Evolutionary conservation across 2,888 invertebrate genomes (phyloP), one percentile per base, ranked within the genome.

Genomic region (Loripinus fragilis): DNA sequence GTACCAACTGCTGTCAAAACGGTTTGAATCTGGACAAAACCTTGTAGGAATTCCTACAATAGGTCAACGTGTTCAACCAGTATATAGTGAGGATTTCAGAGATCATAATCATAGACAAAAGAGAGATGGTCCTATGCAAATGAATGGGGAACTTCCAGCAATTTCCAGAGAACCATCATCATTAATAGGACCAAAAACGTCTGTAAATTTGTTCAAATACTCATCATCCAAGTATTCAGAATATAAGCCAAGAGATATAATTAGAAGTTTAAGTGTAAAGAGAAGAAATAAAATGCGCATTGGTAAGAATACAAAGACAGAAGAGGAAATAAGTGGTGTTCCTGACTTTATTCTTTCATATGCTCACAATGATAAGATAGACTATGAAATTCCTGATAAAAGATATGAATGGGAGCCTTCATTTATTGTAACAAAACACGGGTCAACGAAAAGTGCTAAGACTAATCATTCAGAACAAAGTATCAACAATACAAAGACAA

Each of bases 21-120:
- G 83, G n/a, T 82, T 85, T 70, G 85, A 86, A 42, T 74, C 85
- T 17, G 87, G 87, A 25, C 65, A 81, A 30, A 84, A 85, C 20
- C 64, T 86, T 35, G 67, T 83, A 10, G 83, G 83, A 28, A 52
- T 70, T 20, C 65, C 65, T 8, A n/a, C 65, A 65, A 10, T 65
- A n/a, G 41, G 65, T 5, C 23, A 10, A 23, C 35, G 23, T 7
- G 3, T 33, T 5, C 67, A 41, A 7, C 67, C 45, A 33, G 8
- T 66, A 66, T n/a, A n/a, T n/a, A 3, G n/a, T 25, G 3, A 7
- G 3, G 67, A 67, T n/a, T 45, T 28, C 45, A 3, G n/a, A 1
- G 33, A 67, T 8, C 15, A 25, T 12, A 41, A n/a, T 42, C 30
- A 67, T 2, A 67, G 23, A 60, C 50, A 73, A 35, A 45, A 48